Percentiles rank a stretch among this genome's conserved stretches.
phyloP scores from a whole-genome alignment of 1,140 invertebrate species.

The Leptopilina boulardi region DNA sequence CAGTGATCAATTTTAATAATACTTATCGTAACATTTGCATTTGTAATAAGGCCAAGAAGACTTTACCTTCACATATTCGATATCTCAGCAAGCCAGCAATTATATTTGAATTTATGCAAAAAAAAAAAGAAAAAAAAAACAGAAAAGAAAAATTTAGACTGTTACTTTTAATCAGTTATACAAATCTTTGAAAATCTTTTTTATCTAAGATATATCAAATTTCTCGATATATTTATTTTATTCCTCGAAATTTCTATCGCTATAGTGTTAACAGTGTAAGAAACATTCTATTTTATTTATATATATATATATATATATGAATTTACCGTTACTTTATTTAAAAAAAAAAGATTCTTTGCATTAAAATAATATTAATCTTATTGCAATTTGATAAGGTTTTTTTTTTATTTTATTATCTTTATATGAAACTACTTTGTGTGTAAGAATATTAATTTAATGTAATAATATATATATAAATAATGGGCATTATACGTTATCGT shows the following conservation, averaged over 20 bases:
- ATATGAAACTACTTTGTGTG: too few species aligned
- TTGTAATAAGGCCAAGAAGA: conserved; percentile 15
- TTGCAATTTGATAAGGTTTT: too few species aligned
- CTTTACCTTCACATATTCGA: conserved; percentile 17
- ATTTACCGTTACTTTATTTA: too few species aligned
- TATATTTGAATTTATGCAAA: conserved; percentile 8
- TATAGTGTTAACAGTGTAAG: neutral
- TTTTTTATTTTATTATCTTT: too few species aligned
- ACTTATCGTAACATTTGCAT: conserved; percentile 20
- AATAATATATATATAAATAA: too few species aligned
- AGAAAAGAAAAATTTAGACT: too few species aligned
- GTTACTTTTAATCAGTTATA: neutral
- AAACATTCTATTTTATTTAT: neutral
- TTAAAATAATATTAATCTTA: too few species aligned
- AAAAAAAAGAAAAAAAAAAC: too few species aligned
- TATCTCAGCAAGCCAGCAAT: conserved; percentile 12
- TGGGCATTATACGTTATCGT: too few species aligned
- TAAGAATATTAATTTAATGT: too few species aligned
- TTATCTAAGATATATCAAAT: neutral
- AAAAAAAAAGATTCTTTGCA: too few species aligned
- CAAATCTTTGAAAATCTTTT: conserved; percentile 9
- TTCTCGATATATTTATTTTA: neutral
- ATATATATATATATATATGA: too few species aligned
- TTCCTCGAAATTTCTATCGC: neutral
- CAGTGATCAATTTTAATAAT: conserved; percentile 16